Conservation (phyloP, 2,888 invertebrate genomes). For the Cephalotes varians region DNA sequence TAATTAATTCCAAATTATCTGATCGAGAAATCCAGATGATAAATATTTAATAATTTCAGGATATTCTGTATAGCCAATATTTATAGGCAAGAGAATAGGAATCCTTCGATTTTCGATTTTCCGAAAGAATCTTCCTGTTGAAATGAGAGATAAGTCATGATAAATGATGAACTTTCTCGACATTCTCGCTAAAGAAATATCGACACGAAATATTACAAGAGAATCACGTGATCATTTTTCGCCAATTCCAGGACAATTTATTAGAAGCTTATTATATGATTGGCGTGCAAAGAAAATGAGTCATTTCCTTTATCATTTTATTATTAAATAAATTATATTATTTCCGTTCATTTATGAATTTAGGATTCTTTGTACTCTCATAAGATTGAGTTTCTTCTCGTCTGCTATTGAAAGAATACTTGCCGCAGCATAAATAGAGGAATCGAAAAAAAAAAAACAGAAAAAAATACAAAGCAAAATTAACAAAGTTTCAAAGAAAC, state of each 20-base stretch:
- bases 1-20: background rate
- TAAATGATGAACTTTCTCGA: constrained; percentile 29
- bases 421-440: background rate
- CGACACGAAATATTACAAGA: constrained; percentile 18
- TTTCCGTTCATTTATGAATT: background rate
- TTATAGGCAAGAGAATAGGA: background rate
- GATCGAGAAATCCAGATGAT: background rate
- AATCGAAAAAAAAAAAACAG: background rate
- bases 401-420: background rate
- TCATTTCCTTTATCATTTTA: background rate
- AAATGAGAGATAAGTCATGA: constrained; percentile 25
- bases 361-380: background rate
- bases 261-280: background rate
- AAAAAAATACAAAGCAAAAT: background rate
- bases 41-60: background rate
- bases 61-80: background rate
- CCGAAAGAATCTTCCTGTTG: constrained; percentile 25
- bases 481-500: background rate
- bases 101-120: constrained; percentile 24
- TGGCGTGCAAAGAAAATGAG: background rate
- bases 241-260: constrained; percentile 4
- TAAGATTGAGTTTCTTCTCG: background rate
- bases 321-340: background rate
- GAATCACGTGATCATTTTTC: background rate
- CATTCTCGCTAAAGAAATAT: constrained; percentile 21